Evolutionary conservation across 2,888 invertebrate genomes (phyloP).

Genomic region (Phlogophora meticulosa): DNA sequence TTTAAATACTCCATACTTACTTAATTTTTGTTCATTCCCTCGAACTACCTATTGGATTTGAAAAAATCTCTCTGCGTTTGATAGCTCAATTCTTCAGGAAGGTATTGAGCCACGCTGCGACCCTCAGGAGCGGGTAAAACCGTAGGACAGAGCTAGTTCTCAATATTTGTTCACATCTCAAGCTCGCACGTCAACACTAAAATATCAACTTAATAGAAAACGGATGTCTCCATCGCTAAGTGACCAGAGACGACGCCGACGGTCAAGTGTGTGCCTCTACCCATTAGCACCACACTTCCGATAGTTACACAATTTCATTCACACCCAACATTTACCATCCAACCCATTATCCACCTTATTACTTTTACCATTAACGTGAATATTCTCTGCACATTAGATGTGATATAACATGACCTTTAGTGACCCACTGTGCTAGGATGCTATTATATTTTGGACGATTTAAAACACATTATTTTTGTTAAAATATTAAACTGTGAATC

Average conservation of each 20-base stretch:
- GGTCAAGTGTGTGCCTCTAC: constrained; percentile 35
- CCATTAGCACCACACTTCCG: constrained; percentile 43
- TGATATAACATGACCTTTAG: constrained; percentile 57
- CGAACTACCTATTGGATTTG: no score
- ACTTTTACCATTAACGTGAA: neutral
- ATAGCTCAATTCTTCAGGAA: no score
- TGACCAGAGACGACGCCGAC: constrained; percentile 25
- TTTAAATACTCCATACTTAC: no score
- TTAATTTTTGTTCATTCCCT: no score
- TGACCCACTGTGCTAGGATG: constrained; percentile 44
- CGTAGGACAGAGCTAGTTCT: no score
- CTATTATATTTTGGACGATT: constrained; percentile 47
- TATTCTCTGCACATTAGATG: constrained; percentile 3
- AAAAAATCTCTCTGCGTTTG: no score
- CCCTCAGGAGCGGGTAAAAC: no score
- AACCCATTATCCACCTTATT: constrained; percentile 16
- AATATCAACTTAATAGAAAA: constrained; percentile 9
- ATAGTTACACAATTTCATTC: constrained; percentile 45
- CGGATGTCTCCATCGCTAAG: constrained; percentile 17
- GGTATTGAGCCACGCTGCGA: no score
- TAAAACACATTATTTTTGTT: constrained; percentile 53
- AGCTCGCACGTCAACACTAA: constrained; percentile 5
- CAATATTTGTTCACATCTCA: neutral
- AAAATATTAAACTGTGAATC: constrained; percentile 39
- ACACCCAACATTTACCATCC: neutral